Conservation (phyloP, 2,113 vertebrate species). For the Fukomys damarensis region DNA sequence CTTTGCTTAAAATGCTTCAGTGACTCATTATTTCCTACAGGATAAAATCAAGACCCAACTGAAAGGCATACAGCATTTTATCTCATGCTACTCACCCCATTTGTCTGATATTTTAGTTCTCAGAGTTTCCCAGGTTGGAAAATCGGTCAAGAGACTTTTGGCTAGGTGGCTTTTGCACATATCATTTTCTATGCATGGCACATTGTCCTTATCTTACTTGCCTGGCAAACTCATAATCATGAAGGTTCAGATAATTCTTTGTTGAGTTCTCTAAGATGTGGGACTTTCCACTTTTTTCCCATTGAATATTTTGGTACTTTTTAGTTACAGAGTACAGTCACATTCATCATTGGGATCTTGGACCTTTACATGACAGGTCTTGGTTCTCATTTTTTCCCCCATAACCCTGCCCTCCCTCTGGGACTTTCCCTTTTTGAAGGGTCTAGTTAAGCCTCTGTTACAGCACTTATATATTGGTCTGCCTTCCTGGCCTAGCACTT, state of each 20-base stretch:
- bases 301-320: too few species aligned
- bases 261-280: not conserved
- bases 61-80: not conserved
- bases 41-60: not conserved
- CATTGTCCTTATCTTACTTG: not conserved
- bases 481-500: not conserved
- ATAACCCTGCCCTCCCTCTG: too few species aligned
- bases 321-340: too few species aligned
- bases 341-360: too few species aligned
- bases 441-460: not conserved
- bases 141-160: not conserved
- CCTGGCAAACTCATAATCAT: not conserved
- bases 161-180: not conserved
- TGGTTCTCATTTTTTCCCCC: too few species aligned
- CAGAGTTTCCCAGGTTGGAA: not conserved
- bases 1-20: constrained; percentile 29
- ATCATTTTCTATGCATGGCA: not conserved
- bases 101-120: not conserved
- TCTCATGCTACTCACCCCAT: not conserved
- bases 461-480: not conserved
- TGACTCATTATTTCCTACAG: not conserved
- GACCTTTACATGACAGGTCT: too few species aligned
- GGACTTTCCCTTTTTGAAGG: not conserved
- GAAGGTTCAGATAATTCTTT: not conserved
- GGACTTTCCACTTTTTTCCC: not conserved